Conservation (phyloP, 1,140 invertebrate species). For the Rhyzopertha dominica region DNA sequence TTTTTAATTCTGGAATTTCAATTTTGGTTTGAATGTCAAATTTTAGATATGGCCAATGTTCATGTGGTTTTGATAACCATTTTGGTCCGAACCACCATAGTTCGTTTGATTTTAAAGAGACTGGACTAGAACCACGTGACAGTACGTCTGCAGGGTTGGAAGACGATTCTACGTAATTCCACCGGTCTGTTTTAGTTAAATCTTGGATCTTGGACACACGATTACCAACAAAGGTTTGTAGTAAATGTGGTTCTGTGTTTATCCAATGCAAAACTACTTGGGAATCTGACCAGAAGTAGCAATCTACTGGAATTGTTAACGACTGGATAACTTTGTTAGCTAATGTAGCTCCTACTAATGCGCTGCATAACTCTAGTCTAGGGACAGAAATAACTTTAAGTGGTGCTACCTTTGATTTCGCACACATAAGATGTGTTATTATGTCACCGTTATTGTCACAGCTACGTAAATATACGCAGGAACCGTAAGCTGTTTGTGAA, state of each 20-base stretch:
- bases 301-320: too few relatives aligned
- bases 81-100: conserved; percentile 19
- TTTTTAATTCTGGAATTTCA: too few relatives aligned
- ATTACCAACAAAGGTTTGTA: conserved; percentile 46
- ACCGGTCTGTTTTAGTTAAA: conserved; percentile 19
- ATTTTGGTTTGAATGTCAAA: too few relatives aligned
- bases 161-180: conserved; percentile 33
- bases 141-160: conserved; percentile 43
- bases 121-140: conserved; percentile 35
- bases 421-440: conserved; percentile 9
- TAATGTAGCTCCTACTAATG: too few relatives aligned
- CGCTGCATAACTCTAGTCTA: too few relatives aligned
- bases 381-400: too few relatives aligned
- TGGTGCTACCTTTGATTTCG: conserved; percentile 13
- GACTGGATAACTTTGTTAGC: too few relatives aligned
- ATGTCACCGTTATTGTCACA: too few relatives aligned
- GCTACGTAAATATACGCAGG: too few relatives aligned
- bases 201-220: conserved; percentile 41
- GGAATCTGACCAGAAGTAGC: conserved; percentile 42
- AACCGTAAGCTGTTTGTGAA: too few relatives aligned
- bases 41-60: too few relatives aligned
- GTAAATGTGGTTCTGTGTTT: conserved; percentile 23
- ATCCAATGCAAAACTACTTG: conserved; percentile 41
- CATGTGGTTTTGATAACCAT: too few relatives aligned
- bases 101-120: conserved; percentile 1